Percentiles rank a stretch among this genome's conserved stretches.
Evolutionary conservation across 2,888 invertebrate genomes (phyloP).

Genomic region (Andrena hattorfiana): DNA sequence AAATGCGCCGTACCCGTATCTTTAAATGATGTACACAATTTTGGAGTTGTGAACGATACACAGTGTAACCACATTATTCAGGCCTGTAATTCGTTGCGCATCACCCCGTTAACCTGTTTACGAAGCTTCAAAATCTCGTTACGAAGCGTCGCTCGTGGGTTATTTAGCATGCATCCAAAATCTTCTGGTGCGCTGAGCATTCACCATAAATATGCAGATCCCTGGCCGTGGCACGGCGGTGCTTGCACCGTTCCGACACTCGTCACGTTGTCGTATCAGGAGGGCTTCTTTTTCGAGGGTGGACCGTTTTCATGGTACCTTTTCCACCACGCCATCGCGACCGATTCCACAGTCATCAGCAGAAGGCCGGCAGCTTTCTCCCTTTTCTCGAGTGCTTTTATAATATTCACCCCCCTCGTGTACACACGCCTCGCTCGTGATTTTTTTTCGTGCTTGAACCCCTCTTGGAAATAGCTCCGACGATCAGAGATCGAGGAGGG

Average conservation of each 20-base stretch:
- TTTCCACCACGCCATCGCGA: conserved; percentile 46
- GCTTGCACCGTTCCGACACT: conserved; percentile 51
- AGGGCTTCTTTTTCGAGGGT: conserved; percentile 58
- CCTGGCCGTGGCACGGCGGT: conserved; percentile 58
- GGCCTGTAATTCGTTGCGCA: background rate
- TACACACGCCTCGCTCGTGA: conserved; percentile 70
- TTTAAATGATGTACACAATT: too few species aligned
- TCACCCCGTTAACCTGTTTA: conserved; percentile 4
- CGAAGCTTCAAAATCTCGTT: conserved; percentile 46
- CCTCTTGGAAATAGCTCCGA: conserved; percentile 15
- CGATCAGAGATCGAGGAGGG: conserved; percentile 42
- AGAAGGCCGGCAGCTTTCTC: conserved; percentile 32
- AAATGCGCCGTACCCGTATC: too few species aligned
- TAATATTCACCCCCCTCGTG: conserved; percentile 80
- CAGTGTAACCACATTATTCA: background rate
- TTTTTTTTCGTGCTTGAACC: conserved; percentile 56
- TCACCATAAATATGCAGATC: conserved; percentile 81
- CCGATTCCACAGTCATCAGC: conserved; percentile 31
- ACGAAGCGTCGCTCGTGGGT: conserved; percentile 38
- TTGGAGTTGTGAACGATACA: background rate
- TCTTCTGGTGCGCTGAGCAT: conserved; percentile 79
- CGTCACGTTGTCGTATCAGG: conserved; percentile 52
- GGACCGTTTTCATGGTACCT: conserved; percentile 53
- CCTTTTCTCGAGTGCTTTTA: conserved; percentile 74
- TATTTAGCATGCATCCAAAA: conserved; percentile 81